Percentiles rank a stretch among this genome's conserved stretches.
Conservation (phyloP, 2,113 vertebrate species). For the Eulacestoma nigropectus region DNA sequence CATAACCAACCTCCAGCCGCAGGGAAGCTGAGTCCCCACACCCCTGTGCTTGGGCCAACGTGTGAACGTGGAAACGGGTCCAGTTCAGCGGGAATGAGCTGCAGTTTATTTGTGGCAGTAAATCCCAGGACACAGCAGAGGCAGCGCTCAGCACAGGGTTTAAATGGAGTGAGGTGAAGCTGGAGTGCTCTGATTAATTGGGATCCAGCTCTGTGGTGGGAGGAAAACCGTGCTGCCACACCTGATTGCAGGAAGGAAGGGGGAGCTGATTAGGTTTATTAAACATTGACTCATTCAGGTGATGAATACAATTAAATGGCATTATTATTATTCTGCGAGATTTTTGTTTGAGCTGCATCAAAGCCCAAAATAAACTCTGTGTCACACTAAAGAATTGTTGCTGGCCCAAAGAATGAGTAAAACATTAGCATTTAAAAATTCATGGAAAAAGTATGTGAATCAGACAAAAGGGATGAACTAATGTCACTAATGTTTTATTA, state of each 20-base stretch:
- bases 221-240: background rate
- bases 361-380: background rate
- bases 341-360: background rate
- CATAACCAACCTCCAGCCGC: background rate
- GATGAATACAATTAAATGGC: background rate
- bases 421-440: background rate
- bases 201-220: background rate
- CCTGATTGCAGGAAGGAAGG: background rate
- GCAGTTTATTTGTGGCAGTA: background rate
- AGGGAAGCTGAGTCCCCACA: background rate
- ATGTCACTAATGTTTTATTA: background rate
- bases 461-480: background rate
- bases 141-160: background rate
- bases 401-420: background rate
- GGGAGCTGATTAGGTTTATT: background rate
- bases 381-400: background rate
- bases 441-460: background rate
- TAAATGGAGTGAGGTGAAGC: background rate
- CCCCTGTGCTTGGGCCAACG: too few species aligned
- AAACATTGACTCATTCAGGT: background rate
- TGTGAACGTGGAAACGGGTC: rapidly evolving
- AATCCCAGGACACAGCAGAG: background rate
- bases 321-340: background rate
- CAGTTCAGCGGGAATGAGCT: background rate
- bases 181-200: background rate